Conservation (phyloP, 1,140 invertebrate species). For the Maconellicoccus hirsutus region DNA sequence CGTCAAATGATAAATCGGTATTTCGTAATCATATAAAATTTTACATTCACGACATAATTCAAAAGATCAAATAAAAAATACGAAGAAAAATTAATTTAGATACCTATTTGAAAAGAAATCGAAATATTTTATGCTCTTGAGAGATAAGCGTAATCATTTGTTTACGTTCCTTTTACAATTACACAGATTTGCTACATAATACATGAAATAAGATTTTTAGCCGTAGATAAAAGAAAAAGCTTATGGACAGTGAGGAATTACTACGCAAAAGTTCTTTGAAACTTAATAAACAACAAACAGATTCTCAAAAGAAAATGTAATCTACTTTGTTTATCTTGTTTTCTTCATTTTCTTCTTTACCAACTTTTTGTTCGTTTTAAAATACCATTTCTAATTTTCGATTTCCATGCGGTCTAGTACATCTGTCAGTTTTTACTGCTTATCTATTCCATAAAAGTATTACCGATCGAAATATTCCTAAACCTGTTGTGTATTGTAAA, state of each 20-base stretch:
- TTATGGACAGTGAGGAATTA: slow-evolving; percentile 8
- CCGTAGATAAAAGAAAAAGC: background rate
- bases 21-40: too few relatives aligned
- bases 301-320: slow-evolving; percentile 9
- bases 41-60: too few relatives aligned
- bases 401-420: background rate
- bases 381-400: background rate
- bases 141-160: background rate
- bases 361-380: background rate
- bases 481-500: too few relatives aligned
- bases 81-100: too few relatives aligned
- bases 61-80: too few relatives aligned
- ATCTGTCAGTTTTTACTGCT: too few relatives aligned
- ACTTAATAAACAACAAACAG: background rate
- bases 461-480: too few relatives aligned
- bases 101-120: too few relatives aligned
- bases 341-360: slow-evolving; percentile 9
- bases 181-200: slow-evolving; percentile 9
- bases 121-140: background rate
- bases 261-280: slow-evolving; percentile 4
- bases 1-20: too few relatives aligned
- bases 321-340: slow-evolving; percentile 3
- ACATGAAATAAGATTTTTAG: background rate
- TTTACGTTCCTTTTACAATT: background rate
- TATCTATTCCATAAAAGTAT: too few relatives aligned